Evolutionary conservation across 1,140 invertebrate genomes (phyloP).

Genomic region (Drosophila suzukii): DNA sequence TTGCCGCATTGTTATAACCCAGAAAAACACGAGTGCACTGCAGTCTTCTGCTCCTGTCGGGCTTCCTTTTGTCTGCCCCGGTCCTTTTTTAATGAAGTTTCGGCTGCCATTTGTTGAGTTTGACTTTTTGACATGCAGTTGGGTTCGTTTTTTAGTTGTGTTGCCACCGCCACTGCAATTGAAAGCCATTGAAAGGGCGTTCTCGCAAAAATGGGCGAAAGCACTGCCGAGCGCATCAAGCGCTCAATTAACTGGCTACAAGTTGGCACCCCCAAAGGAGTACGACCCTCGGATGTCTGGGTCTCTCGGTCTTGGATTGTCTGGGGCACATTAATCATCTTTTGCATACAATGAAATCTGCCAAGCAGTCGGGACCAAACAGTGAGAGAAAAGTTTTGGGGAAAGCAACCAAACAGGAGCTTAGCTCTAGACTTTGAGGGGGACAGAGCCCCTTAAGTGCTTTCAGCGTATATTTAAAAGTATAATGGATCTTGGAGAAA

Average conservation of each 20-base stretch:
- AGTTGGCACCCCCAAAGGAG: slow-evolving; percentile 41
- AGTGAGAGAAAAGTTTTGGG: slow-evolving; percentile 12
- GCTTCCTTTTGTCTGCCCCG: slow-evolving; percentile 20
- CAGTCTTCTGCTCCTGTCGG: slow-evolving; percentile 41
- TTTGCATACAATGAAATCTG: slow-evolving; percentile 70
- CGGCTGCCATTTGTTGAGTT: slow-evolving; percentile 62
- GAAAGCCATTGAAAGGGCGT: slow-evolving; percentile 62
- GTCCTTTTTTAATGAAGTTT: slow-evolving; percentile 68
- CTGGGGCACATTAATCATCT: slow-evolving; percentile 73
- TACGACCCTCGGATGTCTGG: slow-evolving; percentile 29
- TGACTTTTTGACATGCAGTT: slow-evolving; percentile 60
- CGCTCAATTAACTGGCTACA: slow-evolving; percentile 75
- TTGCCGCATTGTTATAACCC: slow-evolving; percentile 82
- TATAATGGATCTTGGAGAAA: no score
- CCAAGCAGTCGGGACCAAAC: slow-evolving; percentile 25
- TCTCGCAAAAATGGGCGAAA: slow-evolving; percentile 37
- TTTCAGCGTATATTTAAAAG: no score
- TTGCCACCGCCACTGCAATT: slow-evolving; percentile 46
- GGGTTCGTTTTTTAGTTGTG: slow-evolving; percentile 14
- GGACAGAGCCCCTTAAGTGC: not conserved
- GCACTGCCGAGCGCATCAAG: slow-evolving; percentile 40
- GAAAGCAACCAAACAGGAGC: not conserved
- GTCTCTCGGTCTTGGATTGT: slow-evolving; percentile 29
- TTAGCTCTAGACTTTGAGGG: not conserved
- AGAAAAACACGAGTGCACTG: slow-evolving; percentile 81